phyloP scores from a whole-genome alignment of 2,797 vertebrate species.

The Sebastiscus albofasciatus region DNA sequence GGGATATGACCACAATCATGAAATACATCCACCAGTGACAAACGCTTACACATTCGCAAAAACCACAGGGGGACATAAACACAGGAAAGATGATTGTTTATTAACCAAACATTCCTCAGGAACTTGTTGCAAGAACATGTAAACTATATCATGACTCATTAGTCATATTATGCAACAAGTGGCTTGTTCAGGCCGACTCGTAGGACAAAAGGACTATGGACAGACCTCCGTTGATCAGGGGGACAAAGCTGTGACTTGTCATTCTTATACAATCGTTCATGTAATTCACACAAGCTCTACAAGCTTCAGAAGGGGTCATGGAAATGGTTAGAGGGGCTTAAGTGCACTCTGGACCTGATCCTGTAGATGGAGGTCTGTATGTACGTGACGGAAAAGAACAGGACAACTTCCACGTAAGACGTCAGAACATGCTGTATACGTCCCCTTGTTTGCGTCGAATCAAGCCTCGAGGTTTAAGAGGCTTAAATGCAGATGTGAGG shows the following conservation, averaged over 20 bases:
- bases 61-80: slow-evolving; percentile 38
- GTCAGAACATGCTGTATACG: slow-evolving; percentile 5
- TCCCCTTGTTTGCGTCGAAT: slow-evolving; percentile 33
- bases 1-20: not conserved
- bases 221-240: slow-evolving; percentile 10
- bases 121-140: slow-evolving; percentile 44
- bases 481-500: slow-evolving; percentile 31
- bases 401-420: not conserved
- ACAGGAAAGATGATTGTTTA: slow-evolving; percentile 56
- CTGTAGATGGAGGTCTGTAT: slow-evolving; percentile 7
- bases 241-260: not conserved
- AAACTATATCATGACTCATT: slow-evolving; percentile 57
- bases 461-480: slow-evolving; percentile 44
- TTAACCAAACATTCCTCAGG: slow-evolving; percentile 51
- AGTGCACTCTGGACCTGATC: slow-evolving; percentile 20
- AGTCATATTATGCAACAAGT: slow-evolving; percentile 51
- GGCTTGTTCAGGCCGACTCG: slow-evolving; percentile 13
- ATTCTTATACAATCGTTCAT: slow-evolving; percentile 16
- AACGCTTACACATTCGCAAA: slow-evolving; percentile 21
- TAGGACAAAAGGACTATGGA: slow-evolving; percentile 7
- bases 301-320: slow-evolving; percentile 13
- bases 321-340: slow-evolving; percentile 21
- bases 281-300: slow-evolving; percentile 9
- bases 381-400: not conserved
- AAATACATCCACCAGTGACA: slow-evolving; percentile 25